Conservation (phyloP, 2,797 vertebrate species). For the Poeciliopsis infans region DNA sequence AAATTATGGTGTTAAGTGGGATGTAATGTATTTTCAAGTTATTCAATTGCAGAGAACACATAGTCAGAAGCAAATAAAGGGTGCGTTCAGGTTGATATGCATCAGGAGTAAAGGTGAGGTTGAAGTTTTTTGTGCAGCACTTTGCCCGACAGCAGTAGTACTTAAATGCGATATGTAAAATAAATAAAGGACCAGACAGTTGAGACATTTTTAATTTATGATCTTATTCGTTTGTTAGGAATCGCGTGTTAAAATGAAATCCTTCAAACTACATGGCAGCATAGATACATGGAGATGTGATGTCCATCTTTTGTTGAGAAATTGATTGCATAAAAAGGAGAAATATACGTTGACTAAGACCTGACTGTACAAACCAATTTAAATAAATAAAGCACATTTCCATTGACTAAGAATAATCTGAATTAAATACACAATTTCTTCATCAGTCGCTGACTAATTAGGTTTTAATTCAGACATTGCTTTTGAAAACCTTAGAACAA, state of each 20-base stretch:
- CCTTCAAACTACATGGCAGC: neutral
- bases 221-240: neutral
- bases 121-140: too few species aligned
- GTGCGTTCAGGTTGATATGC: neutral
- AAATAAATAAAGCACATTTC: neutral
- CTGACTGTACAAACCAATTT: too few species aligned
- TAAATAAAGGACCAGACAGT: neutral
- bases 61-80: neutral
- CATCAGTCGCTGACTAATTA: neutral
- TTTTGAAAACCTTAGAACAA: neutral
- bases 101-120: neutral
- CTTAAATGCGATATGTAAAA: too few species aligned
- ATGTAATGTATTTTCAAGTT: neutral
- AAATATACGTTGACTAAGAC: neutral
- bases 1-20: neutral
- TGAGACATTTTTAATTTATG: neutral
- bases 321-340: neutral
- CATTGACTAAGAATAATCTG: neutral
- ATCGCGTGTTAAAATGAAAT: neutral
- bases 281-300: neutral
- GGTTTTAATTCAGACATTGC: neutral
- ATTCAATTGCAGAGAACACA: neutral
- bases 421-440: neutral
- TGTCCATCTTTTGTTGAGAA: neutral
- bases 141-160: too few species aligned